Evolutionary conservation across 1,140 invertebrate species (phyloP).

Genomic region (Zaprionus africanus): DNA sequence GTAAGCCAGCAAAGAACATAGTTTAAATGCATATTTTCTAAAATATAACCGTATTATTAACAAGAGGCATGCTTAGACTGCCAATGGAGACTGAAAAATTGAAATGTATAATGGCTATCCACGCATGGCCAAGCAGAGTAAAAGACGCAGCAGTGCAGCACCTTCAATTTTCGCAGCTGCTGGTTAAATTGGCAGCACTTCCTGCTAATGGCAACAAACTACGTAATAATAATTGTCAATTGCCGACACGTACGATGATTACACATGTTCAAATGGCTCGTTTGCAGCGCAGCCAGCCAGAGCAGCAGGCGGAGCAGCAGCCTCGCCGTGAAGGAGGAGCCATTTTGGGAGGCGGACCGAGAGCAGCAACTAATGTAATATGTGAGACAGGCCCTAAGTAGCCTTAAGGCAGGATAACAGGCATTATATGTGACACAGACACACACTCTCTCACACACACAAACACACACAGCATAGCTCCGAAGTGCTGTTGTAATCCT

Average conservation of each 20-base stretch:
- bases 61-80: not conserved
- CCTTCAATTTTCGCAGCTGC: conserved; percentile 40
- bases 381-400: conserved; percentile 81
- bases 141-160: conserved; percentile 4
- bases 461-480: conserved; percentile 16
- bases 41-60: not conserved
- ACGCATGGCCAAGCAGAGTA: not conserved
- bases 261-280: conserved; percentile 67
- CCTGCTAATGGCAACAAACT: conserved; percentile 61
- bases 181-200: conserved; percentile 49
- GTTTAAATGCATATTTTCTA: not conserved
- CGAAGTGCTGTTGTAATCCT: conserved; percentile 65
- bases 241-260: conserved; percentile 81
- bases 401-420: conserved; percentile 79
- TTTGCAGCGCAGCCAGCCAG: conserved; percentile 34
- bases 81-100: not conserved
- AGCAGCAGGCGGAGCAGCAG: conserved; percentile 13
- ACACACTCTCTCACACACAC: conserved; percentile 1
- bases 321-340: not conserved
- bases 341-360: conserved; percentile 20
- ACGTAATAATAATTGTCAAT: conserved; percentile 82
- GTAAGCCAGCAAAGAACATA: not conserved
- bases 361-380: conserved; percentile 69
- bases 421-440: conserved; percentile 67
- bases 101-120: not conserved